Percentiles rank a stretch among this genome's conserved stretches.
These are phyloP conservation scores for Danio aesculapii DNA, from an alignment of 2,797 vertebrate species.

Conservation along the genomic window DNA sequence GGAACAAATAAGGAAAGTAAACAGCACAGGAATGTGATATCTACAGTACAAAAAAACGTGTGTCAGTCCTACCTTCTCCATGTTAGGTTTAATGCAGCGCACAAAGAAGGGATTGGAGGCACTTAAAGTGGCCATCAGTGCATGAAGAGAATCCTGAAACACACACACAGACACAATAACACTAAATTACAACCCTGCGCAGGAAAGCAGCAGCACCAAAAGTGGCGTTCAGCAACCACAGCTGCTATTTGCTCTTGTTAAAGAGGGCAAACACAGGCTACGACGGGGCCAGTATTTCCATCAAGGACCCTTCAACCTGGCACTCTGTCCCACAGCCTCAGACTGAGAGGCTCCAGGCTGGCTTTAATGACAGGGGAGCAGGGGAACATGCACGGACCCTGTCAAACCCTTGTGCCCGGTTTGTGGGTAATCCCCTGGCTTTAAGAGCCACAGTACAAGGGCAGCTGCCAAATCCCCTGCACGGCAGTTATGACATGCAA, in stretches of 20 bases:
- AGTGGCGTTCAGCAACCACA: constrained; percentile 33
- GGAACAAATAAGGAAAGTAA: background rate
- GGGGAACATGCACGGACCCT: constrained; percentile 70
- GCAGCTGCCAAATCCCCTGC: constrained; percentile 72
- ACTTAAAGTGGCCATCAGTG: constrained; percentile 91
- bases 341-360: constrained; percentile 76
- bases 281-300: constrained; percentile 49
- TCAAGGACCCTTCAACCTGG: constrained; percentile 68
- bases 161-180: constrained; percentile 40
- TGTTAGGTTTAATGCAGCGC: constrained; percentile 95
- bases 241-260: constrained; percentile 37
- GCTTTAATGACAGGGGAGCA: constrained; percentile 69
- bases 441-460: constrained; percentile 73
- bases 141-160: constrained; percentile 90
- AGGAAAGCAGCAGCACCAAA: constrained; percentile 27
- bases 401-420: constrained; percentile 75
- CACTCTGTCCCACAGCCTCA: constrained; percentile 64
- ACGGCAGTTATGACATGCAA: constrained; percentile 72
- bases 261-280: constrained; percentile 37
- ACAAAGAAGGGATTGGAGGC: constrained; percentile 93
- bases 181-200: constrained; percentile 31
- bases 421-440: constrained; percentile 77
- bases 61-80: constrained; percentile 84
- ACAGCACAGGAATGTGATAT: background rate
- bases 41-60: constrained; percentile 5